Evolutionary conservation across 2,888 invertebrate genomes (phyloP).

Genomic region (Thereva unica): DNA sequence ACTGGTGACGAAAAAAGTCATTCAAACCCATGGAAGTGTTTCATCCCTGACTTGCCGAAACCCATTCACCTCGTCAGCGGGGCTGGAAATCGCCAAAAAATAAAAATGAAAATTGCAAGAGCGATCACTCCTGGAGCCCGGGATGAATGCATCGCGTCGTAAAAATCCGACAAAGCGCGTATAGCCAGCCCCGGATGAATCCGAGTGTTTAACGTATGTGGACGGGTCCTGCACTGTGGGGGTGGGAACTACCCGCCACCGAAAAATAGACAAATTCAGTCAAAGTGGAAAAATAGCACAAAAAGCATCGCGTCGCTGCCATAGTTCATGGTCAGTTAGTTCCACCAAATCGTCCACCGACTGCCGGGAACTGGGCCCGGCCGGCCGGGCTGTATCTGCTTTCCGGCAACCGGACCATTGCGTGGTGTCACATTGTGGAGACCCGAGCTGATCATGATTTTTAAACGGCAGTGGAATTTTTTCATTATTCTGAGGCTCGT

Average conservation of each 20-base stretch:
- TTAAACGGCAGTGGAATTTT: slow-evolving; percentile 41
- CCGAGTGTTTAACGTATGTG: neutral
- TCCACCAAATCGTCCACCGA: slow-evolving; percentile 38
- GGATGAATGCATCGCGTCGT: slow-evolving; percentile 32
- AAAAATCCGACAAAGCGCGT: slow-evolving; percentile 26
- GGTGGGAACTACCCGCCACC: slow-evolving; percentile 4
- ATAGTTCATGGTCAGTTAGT: slow-evolving; percentile 43
- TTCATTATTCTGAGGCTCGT: slow-evolving; percentile 37
- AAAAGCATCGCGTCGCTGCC: slow-evolving; percentile 31
- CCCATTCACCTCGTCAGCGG: slow-evolving; percentile 36
- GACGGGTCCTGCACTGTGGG: neutral
- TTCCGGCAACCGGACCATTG: slow-evolving; percentile 35
- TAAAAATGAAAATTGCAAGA: slow-evolving; percentile 18
- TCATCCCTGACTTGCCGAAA: slow-evolving; percentile 32
- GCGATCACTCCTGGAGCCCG: neutral
- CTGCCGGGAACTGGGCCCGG: slow-evolving; percentile 15
- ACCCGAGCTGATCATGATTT: slow-evolving; percentile 42
- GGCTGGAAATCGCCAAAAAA: slow-evolving; percentile 19
- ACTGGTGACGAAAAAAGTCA: slow-evolving; percentile 39
- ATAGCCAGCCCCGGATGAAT: slow-evolving; percentile 14
- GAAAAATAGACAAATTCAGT: slow-evolving; percentile 30
- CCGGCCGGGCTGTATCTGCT: too few species aligned
- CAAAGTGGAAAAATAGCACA: slow-evolving; percentile 28
- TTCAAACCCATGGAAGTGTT: slow-evolving; percentile 39
- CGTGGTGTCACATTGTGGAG: slow-evolving; percentile 42